phyloP scores from a whole-genome alignment of 1,140 invertebrate species.

The Planococcus citri region DNA sequence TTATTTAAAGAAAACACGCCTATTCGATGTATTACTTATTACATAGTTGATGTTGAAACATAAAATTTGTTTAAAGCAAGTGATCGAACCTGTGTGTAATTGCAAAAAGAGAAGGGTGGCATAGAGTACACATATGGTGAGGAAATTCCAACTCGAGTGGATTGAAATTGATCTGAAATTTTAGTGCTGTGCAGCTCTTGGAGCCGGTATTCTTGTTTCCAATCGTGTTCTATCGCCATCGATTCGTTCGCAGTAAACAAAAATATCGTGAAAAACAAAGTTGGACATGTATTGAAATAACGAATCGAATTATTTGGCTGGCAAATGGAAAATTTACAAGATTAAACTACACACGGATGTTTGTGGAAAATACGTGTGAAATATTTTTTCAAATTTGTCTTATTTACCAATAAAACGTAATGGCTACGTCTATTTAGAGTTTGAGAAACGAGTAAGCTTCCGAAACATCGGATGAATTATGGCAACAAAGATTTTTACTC shows the following conservation, averaged over 20 bases:
- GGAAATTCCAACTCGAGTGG: no score
- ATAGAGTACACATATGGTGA: no score
- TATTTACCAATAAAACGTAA: neutral
- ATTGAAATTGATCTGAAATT: no score
- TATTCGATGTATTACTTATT: no score
- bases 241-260: neutral
- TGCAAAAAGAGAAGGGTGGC: no score
- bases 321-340: neutral
- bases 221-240: neutral
- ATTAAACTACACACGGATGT: neutral
- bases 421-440: neutral
- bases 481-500: neutral
- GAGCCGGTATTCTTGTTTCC: neutral
- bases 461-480: neutral
- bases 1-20: no score
- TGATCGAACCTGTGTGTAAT: no score
- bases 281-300: neutral
- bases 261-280: neutral
- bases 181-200: neutral
- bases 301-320: neutral
- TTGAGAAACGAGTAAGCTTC: neutral
- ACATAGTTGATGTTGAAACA: no score
- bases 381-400: neutral
- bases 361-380: neutral
- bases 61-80: no score